A percentile compares a stretch with the other conserved stretches of the same genome.
These are phyloP conservation scores for Hirudinaria manillensis DNA, from an alignment of 2,888 invertebrate genomes.

Conservation along the genomic window DNA sequence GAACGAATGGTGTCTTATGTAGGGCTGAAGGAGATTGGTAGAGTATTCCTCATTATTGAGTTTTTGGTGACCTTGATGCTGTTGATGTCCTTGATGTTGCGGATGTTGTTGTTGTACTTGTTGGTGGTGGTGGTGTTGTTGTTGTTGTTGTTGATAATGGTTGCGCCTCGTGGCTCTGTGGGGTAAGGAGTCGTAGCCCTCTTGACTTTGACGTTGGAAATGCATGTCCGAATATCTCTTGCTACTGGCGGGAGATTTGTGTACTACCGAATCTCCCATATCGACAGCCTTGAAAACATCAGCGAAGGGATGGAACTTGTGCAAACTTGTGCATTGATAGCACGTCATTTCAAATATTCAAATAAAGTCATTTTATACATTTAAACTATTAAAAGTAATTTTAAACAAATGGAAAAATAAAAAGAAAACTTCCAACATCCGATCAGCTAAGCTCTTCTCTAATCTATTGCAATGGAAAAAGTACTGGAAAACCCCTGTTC, in stretches of 20 bases:
- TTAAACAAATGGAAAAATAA: no score
- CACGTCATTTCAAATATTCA: no score
- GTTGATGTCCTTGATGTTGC: background rate
- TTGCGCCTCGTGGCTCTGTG: background rate
- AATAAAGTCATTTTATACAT: no score
- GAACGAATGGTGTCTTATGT: conserved; percentile 10
- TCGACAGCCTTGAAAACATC: no score
- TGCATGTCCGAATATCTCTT: background rate
- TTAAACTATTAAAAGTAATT: no score
- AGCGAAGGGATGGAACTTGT: no score
- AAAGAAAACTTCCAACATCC: no score
- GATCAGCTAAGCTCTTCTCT: no score
- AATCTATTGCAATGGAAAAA: no score
- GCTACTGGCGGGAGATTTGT: background rate
- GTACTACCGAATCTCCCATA: background rate
- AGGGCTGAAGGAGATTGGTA: background rate
- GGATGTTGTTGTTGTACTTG: background rate
- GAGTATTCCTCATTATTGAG: background rate
- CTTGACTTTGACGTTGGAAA: background rate
- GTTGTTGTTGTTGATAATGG: background rate
- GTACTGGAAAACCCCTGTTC: no score
- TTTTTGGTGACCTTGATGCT: background rate
- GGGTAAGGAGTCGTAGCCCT: background rate
- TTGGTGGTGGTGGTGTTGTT: background rate
- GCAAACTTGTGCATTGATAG: no score